Percentiles rank a stretch among this genome's conserved stretches.
These are phyloP conservation scores for Seira musarum DNA, from an alignment of 2,888 invertebrate genomes.

Conservation along the genomic window DNA sequence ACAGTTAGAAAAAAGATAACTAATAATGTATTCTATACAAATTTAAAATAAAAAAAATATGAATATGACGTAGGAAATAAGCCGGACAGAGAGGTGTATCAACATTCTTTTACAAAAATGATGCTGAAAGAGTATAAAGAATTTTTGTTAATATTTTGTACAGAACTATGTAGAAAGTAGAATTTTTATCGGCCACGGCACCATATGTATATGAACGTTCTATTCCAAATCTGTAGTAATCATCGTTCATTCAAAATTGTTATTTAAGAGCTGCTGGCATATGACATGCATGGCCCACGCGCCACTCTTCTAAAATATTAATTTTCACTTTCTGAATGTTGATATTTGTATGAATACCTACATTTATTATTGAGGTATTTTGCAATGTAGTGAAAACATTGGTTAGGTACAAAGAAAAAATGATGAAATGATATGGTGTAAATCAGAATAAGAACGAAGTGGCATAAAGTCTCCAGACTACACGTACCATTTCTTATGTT, in stretches of 20 bases:
- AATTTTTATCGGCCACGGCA: slow-evolving; percentile 38
- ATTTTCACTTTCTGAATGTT: no score
- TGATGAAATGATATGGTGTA: no score
- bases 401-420: no score
- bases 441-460: no score
- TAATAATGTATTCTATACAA: slow-evolving; percentile 11
- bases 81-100: slow-evolving; percentile 14
- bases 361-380: no score
- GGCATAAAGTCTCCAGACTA: no score
- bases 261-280: no score
- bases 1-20: slow-evolving; percentile 21
- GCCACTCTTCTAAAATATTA: no score
- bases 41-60: not conserved
- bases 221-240: not conserved
- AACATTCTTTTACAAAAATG: slow-evolving; percentile 12
- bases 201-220: slow-evolving; percentile 14
- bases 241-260: not conserved
- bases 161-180: slow-evolving; percentile 32
- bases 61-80: not conserved
- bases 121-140: slow-evolving; percentile 22
- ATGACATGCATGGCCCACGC: no score
- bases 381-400: no score
- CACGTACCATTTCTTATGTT: no score
- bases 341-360: no score
- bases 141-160: slow-evolving; percentile 54